These are phyloP conservation scores for Thysanoteuthis rhombus DNA, from an alignment of 2,888 invertebrate species.

Conservation along the genomic window DNA sequence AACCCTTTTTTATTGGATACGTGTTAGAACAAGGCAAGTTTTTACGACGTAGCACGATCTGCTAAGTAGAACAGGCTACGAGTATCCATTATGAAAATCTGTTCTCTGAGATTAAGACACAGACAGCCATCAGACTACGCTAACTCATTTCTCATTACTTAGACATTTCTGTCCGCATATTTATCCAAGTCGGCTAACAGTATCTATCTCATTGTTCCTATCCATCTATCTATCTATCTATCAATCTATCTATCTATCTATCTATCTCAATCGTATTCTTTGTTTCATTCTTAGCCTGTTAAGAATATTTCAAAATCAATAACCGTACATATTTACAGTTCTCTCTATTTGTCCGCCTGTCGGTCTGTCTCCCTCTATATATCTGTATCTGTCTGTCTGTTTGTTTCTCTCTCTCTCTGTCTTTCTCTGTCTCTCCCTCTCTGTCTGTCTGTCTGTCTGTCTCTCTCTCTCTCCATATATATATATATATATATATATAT, in stretches of 20 bases:
- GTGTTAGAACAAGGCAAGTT: background rate
- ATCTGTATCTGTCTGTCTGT: background rate
- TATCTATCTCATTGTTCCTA: too few relatives aligned
- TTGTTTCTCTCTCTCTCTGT: too few relatives aligned
- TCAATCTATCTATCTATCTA: background rate
- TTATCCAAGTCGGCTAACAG: too few relatives aligned
- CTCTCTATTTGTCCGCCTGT: too few relatives aligned
- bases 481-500: background rate
- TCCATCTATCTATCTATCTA: conserved; percentile 12
- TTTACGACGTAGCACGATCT: background rate
- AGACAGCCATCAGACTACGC: background rate
- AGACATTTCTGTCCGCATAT: too few relatives aligned
- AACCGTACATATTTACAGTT: too few relatives aligned
- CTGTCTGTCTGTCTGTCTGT: too few relatives aligned
- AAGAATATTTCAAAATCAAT: too few relatives aligned
- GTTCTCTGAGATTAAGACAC: background rate
- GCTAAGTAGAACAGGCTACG: background rate
- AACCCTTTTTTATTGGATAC: background rate
- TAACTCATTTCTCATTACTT: background rate
- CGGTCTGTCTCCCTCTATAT: too few relatives aligned
- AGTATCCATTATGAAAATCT: background rate
- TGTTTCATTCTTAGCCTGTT: too few relatives aligned
- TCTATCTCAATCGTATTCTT: background rate
- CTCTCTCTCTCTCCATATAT: background rate
- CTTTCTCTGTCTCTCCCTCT: too few relatives aligned